These are phyloP conservation scores for Triplophysa yarkandensis DNA, from an alignment of 2,797 vertebrate genomes.

Conservation along the genomic window DNA sequence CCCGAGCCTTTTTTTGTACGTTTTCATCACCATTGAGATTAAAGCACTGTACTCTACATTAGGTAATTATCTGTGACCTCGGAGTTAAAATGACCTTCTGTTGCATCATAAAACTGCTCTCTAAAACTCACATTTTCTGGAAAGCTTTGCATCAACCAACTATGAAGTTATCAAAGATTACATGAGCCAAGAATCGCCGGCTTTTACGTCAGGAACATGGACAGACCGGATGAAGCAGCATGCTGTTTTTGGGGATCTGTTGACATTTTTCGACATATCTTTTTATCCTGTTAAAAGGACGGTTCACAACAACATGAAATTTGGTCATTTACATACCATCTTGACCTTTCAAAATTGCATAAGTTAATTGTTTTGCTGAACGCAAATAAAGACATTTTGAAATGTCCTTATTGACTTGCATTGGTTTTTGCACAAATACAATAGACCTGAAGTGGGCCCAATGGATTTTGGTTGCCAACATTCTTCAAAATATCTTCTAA, in stretches of 20 bases:
- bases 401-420: too few relatives aligned
- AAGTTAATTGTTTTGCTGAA: too few relatives aligned
- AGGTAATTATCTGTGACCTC: slow-evolving; percentile 22
- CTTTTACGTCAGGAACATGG: slow-evolving; percentile 3
- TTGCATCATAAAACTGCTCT: not conserved
- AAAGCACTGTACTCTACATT: slow-evolving; percentile 3
- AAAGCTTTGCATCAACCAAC: slow-evolving; percentile 14
- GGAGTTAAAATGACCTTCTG: slow-evolving; percentile 6
- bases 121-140: not conserved
- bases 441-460: too few relatives aligned
- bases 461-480: too few relatives aligned
- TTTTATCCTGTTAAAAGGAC: too few relatives aligned
- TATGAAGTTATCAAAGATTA: not conserved
- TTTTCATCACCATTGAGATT: not conserved
- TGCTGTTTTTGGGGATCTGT: not conserved
- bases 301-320: too few relatives aligned
- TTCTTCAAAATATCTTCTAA: too few relatives aligned
- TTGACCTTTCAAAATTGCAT: too few relatives aligned
- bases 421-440: too few relatives aligned
- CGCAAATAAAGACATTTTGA: too few relatives aligned
- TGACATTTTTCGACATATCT: not conserved
- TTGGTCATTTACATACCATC: too few relatives aligned
- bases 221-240: not conserved
- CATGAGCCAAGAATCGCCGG: not conserved
- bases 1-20: not conserved